Percentiles rank a stretch among this genome's conserved stretches.
phyloP scores from a whole-genome alignment of 2,888 invertebrate species.

The Caenorhabditis imperialis region DNA sequence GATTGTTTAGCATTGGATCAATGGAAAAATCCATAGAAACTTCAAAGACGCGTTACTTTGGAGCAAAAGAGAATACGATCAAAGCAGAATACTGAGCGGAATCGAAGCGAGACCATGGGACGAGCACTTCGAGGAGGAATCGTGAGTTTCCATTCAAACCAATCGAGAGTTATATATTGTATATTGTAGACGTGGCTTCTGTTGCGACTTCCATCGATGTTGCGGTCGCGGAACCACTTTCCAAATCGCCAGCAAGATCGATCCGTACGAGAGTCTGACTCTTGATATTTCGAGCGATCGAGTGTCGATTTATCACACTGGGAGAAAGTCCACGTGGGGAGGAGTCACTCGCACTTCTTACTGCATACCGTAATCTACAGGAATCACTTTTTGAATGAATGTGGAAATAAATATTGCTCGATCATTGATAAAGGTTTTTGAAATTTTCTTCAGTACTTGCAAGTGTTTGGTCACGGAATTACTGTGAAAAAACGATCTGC shows the following conservation, averaged over 20 bases:
- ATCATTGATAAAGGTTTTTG: too few species aligned
- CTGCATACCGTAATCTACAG: too few species aligned
- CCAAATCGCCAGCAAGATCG: slow-evolving; percentile 2
- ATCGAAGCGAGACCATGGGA: slow-evolving; percentile 7
- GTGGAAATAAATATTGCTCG: too few species aligned
- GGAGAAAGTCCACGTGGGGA: slow-evolving; percentile 8
- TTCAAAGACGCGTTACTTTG: background rate
- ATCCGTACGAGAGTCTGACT: slow-evolving; percentile 22
- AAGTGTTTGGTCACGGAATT: too few species aligned
- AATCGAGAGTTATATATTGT: too few species aligned
- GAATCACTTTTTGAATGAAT: too few species aligned
- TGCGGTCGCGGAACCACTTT: slow-evolving; percentile 5
- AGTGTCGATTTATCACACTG: slow-evolving; percentile 16
- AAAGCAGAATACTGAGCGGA: background rate
- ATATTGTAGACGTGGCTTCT: slow-evolving; percentile 22
- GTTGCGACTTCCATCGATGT: slow-evolving; percentile 7
- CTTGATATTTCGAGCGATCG: slow-evolving; percentile 3
- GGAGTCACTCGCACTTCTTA: slow-evolving; percentile 7
- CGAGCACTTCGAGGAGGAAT: slow-evolving; percentile 2
- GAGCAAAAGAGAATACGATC: background rate
- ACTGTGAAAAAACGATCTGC: too few species aligned
- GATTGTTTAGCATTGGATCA: too few species aligned
- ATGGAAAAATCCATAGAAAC: too few species aligned
- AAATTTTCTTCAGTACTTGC: too few species aligned
- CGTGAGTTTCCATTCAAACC: background rate